A percentile compares a stretch with the other conserved stretches of the same genome.
Conservation (phyloP, 2,113 vertebrate species). For the Cichladusa arquata region DNA sequence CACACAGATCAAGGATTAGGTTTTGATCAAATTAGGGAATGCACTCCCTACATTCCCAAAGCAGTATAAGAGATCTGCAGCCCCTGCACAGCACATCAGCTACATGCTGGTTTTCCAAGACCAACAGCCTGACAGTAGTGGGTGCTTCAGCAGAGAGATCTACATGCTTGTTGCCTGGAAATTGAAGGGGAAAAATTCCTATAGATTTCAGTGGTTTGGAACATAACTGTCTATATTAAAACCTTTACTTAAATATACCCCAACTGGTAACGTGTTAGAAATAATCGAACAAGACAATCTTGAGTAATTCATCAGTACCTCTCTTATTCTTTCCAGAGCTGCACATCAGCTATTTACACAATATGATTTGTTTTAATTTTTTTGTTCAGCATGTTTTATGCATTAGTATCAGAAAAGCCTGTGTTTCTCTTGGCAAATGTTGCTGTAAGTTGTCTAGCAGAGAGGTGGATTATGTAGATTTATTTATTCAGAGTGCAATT, state of each 20-base stretch:
- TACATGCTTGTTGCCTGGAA: not conserved
- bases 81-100: not conserved
- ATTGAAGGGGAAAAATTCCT: not conserved
- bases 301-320: slow-evolving; percentile 19
- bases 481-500: slow-evolving; percentile 69
- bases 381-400: slow-evolving; percentile 50
- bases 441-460: slow-evolving; percentile 65
- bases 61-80: not conserved
- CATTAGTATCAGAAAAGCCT: slow-evolving; percentile 67
- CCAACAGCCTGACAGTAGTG: not conserved
- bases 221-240: not conserved
- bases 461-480: slow-evolving; percentile 68
- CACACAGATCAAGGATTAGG: not conserved
- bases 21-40: not conserved
- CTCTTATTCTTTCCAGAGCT: slow-evolving; percentile 27
- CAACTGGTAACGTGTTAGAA: not conserved
- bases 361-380: slow-evolving; percentile 66
- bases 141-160: not conserved
- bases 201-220: not conserved
- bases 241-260: not conserved
- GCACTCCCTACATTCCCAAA: not conserved
- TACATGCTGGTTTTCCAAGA: not conserved
- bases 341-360: slow-evolving; percentile 43
- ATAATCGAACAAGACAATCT: slow-evolving; percentile 17
- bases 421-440: slow-evolving; percentile 68